Percentiles rank a stretch among this genome's conserved stretches.
These are phyloP conservation scores for Flexamia atlantica DNA, from an alignment of 2,888 invertebrate genomes.

Conservation along the genomic window DNA sequence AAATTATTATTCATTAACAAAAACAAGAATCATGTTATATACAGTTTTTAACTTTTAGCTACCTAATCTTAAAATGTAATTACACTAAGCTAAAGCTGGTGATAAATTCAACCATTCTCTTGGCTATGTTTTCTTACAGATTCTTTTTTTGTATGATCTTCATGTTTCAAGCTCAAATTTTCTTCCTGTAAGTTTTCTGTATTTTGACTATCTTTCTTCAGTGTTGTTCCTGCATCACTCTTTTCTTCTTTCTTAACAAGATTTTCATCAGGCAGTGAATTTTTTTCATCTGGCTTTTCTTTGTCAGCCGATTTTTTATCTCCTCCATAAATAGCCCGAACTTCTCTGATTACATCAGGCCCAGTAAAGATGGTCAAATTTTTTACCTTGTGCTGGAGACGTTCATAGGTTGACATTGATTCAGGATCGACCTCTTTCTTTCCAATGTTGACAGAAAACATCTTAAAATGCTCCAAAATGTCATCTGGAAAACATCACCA, in stretches of 20 bases:
- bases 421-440: constrained; percentile 35
- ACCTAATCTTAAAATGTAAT: neutral
- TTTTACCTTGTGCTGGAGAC: neutral
- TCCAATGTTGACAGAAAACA: neutral
- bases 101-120: constrained; percentile 18
- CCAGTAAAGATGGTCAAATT: neutral
- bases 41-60: neutral
- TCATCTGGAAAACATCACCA: neutral
- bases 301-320: neutral
- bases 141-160: neutral
- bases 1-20: constrained; percentile 5
- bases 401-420: neutral
- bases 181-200: neutral
- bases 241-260: neutral
- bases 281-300: neutral
- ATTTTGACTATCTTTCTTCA: neutral
- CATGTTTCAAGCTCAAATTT: neutral
- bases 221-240: neutral
- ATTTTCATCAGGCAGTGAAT: neutral
- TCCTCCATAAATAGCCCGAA: constrained; percentile 25
- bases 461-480: constrained; percentile 28
- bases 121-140: constrained; percentile 1
- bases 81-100: neutral
- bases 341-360: neutral
- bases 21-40: neutral